Conservation (phyloP, 2,888 invertebrate genomes). For the Meganola albula region DNA sequence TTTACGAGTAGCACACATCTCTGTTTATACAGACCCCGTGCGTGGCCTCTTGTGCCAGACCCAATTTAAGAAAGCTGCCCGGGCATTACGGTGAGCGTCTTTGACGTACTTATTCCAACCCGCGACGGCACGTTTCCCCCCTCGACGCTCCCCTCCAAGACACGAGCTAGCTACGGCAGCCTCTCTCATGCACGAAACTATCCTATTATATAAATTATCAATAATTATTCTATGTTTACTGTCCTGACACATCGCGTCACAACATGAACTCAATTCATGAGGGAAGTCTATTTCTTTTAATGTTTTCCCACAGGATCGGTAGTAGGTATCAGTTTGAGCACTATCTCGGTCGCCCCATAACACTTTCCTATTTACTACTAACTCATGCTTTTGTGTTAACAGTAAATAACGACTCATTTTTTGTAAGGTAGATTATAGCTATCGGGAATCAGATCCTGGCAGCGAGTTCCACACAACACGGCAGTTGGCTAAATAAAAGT, state of each 20-base stretch:
- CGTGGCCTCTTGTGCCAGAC: constrained; percentile 1
- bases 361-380: neutral
- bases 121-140: neutral
- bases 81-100: constrained; percentile 1
- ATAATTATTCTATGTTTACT: neutral
- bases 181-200: neutral
- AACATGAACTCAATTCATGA: neutral
- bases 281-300: neutral
- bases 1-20: neutral
- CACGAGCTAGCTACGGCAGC: neutral
- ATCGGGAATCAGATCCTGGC: too few relatives aligned
- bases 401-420: too few relatives aligned
- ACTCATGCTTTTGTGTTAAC: too few relatives aligned
- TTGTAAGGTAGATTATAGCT: too few relatives aligned
- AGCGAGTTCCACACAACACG: too few relatives aligned
- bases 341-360: neutral
- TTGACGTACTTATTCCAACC: constrained; percentile 1
- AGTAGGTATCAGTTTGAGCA: neutral
- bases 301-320: neutral
- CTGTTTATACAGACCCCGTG: neutral
- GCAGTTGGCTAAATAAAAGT: too few relatives aligned
- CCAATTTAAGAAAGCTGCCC: constrained; percentile 1
- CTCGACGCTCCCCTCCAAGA: neutral
- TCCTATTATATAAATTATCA: neutral
- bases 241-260: neutral